These are phyloP conservation scores for Hypolimnas misippus DNA, from an alignment of 2,888 invertebrate species.

Conservation along the genomic window DNA sequence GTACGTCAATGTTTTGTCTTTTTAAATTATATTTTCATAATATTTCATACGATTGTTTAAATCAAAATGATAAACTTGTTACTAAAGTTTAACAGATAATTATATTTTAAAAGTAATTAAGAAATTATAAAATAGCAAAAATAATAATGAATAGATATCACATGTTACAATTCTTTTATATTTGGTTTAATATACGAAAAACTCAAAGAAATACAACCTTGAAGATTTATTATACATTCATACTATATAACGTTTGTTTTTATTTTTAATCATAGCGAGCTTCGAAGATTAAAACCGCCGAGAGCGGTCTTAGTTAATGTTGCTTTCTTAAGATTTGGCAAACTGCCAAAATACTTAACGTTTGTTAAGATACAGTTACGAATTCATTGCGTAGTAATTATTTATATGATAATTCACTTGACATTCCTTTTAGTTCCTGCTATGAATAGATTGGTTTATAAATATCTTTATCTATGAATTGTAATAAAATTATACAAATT, in stretches of 20 bases:
- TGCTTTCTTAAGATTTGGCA: constrained; percentile 46
- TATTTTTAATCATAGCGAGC: constrained; percentile 26
- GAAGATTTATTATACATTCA: constrained; percentile 15
- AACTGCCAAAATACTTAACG: constrained; percentile 42
- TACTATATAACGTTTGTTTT: constrained; percentile 15
- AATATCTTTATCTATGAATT: too few relatives aligned
- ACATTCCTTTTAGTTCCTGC: background rate
- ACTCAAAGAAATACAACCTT: constrained; percentile 1
- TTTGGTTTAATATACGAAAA: background rate
- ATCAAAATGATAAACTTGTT: too few relatives aligned
- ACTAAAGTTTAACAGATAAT: too few relatives aligned
- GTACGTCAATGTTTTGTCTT: too few relatives aligned
- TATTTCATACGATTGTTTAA: too few relatives aligned
- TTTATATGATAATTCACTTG: constrained; percentile 6
- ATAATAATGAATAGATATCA: background rate
- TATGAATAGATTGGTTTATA: background rate
- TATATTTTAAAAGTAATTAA: too few relatives aligned
- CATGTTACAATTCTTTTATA: background rate
- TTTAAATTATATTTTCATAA: too few relatives aligned
- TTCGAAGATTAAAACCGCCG: constrained; percentile 20
- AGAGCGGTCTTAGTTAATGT: constrained; percentile 34
- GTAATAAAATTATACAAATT: too few relatives aligned
- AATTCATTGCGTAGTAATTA: constrained; percentile 15
- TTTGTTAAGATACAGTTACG: constrained; percentile 12
- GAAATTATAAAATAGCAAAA: background rate